phyloP scores from a whole-genome alignment of 2,113 vertebrate species.

The Argyrosomus japonicus region DNA sequence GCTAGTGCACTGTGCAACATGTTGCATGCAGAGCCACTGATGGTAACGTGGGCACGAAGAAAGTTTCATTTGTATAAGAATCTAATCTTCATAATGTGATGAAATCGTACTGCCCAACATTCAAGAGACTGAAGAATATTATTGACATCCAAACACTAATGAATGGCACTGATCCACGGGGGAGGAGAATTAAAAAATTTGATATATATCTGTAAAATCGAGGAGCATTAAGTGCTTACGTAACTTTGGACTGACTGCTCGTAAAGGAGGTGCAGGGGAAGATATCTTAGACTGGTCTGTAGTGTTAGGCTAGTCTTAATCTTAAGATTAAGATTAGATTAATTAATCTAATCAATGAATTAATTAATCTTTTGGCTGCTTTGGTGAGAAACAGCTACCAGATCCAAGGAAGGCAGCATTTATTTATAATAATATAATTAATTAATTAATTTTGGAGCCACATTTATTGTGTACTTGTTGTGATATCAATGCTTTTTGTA shows the following conservation, averaged over 20 bases:
- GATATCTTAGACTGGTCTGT: too few relatives aligned
- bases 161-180: not conserved
- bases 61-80: not conserved
- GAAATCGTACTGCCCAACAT: not conserved
- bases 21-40: constrained; percentile 52
- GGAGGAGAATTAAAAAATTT: not conserved
- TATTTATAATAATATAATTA: too few relatives aligned
- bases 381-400: too few relatives aligned
- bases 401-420: too few relatives aligned
- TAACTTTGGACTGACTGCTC: too few relatives aligned
- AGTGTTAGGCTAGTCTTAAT: too few relatives aligned
- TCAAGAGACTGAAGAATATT: not conserved
- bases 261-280: too few relatives aligned
- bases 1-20: constrained; percentile 73
- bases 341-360: too few relatives aligned
- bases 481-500: not conserved
- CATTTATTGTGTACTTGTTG: not conserved
- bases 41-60: not conserved
- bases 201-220: not conserved
- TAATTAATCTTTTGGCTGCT: too few relatives aligned
- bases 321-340: too few relatives aligned
- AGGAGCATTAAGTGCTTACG: not conserved
- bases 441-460: not conserved
- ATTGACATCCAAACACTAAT: not conserved
- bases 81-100: not conserved